These are phyloP conservation scores for Helicoverpa assulta DNA, from an alignment of 2,888 invertebrate species.

Conservation along the genomic window DNA sequence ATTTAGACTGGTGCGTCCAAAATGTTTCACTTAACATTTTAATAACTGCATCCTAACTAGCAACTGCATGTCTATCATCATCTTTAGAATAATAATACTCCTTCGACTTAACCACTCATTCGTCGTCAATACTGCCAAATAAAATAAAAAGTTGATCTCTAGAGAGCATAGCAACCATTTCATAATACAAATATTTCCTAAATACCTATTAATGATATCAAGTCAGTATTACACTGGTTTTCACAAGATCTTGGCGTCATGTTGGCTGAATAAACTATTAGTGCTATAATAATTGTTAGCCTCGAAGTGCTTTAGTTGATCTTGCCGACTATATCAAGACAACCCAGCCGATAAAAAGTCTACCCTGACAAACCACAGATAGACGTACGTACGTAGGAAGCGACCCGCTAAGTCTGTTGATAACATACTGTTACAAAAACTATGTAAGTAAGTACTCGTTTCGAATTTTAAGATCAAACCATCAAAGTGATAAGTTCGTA, in stretches of 20 bases:
- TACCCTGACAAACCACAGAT: slow-evolving; percentile 58
- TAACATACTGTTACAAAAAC: slow-evolving; percentile 31
- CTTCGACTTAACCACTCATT: slow-evolving; percentile 60
- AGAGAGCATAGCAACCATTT: slow-evolving; percentile 69
- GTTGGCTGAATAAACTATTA: slow-evolving; percentile 49
- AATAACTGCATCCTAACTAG: slow-evolving; percentile 68
- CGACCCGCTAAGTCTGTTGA: slow-evolving; percentile 45
- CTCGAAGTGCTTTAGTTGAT: slow-evolving; percentile 77
- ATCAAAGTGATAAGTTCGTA: slow-evolving; percentile 32
- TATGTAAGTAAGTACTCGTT: slow-evolving; percentile 4
- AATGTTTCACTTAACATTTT: slow-evolving; percentile 73
- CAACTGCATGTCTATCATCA: slow-evolving; percentile 67
- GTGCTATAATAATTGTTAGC: slow-evolving; percentile 46
- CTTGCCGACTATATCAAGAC: slow-evolving; percentile 84
- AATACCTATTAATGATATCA: slow-evolving; percentile 54
- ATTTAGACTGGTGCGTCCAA: slow-evolving; percentile 86
- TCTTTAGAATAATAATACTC: slow-evolving; percentile 59
- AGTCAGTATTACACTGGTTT: slow-evolving; percentile 56
- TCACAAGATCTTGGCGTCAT: slow-evolving; percentile 49
- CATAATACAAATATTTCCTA: slow-evolving; percentile 55
- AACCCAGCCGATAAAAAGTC: slow-evolving; percentile 75
- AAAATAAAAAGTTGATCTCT: slow-evolving; percentile 55
- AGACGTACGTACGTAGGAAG: slow-evolving; percentile 32
- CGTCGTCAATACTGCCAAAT: slow-evolving; percentile 51
- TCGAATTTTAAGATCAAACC: slow-evolving; percentile 33